phyloP scores from a whole-genome alignment of 2,113 vertebrate genomes.

The Lasiurus cinereus region DNA sequence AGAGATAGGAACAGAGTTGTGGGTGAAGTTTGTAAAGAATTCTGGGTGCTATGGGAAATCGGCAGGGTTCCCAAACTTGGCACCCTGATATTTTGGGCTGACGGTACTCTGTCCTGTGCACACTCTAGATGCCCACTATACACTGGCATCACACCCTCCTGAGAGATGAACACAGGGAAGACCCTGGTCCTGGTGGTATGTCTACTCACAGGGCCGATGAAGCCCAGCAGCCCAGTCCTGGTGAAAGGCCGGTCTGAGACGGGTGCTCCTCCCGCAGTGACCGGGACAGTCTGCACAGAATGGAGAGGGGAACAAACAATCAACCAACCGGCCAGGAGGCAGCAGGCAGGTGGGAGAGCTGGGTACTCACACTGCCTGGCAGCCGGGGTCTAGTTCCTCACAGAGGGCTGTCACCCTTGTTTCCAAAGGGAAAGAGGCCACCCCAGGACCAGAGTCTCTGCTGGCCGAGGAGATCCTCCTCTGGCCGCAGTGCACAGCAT shows the following conservation, averaged over 20 bases:
- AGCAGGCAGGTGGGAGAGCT: background rate
- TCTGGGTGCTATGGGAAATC: background rate
- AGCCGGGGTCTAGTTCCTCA: background rate
- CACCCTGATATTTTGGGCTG: background rate
- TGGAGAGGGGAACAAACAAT: background rate
- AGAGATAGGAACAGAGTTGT: too few species aligned
- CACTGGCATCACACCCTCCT: background rate
- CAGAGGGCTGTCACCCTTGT: background rate
- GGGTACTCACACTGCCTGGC: rapidly evolving
- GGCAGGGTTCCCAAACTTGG: background rate
- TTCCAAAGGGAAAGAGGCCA: too few species aligned
- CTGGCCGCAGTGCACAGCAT: background rate
- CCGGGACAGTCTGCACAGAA: constrained; percentile 90
- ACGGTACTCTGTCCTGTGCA: too few species aligned
- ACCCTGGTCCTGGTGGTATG: background rate
- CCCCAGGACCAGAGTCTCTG: background rate
- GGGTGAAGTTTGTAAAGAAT: background rate
- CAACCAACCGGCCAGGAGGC: background rate
- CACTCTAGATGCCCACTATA: background rate
- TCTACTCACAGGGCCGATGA: constrained; percentile 94
- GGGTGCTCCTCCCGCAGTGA: constrained; percentile 89
- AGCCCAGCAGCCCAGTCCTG: constrained; percentile 95
- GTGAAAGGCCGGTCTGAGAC: constrained; percentile 92
- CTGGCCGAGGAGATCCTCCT: rapidly evolving
- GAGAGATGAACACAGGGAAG: background rate